Evolutionary conservation across 2,113 vertebrate genomes (phyloP).

Genomic region (Romanogobio albipinnatus): DNA sequence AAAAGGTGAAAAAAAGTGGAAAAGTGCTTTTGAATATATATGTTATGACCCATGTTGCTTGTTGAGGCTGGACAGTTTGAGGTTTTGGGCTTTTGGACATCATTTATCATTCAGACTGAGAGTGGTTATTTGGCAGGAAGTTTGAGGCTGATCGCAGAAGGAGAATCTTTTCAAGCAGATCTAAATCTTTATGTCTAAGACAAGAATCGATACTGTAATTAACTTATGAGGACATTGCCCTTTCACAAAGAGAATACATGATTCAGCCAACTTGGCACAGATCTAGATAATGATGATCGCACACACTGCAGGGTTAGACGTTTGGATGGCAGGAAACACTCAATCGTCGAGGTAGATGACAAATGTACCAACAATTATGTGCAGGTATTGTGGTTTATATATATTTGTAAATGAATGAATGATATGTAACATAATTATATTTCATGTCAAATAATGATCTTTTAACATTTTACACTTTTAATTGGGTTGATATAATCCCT

Average conservation of each 20-base stretch:
- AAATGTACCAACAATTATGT: too few species aligned
- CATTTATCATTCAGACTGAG: slow-evolving; percentile 62
- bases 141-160: slow-evolving; percentile 58
- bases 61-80: slow-evolving; percentile 53
- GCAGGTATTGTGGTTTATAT: too few species aligned
- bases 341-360: too few species aligned
- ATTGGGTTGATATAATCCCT: too few species aligned
- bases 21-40: background rate
- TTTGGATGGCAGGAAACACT: background rate
- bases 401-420: too few species aligned
- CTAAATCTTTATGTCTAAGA: slow-evolving; percentile 27
- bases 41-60: slow-evolving; percentile 52
- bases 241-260: slow-evolving; percentile 24
- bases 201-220: slow-evolving; percentile 61
- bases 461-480: too few species aligned
- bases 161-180: slow-evolving; percentile 43
- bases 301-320: background rate
- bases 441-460: too few species aligned
- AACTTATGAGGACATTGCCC: slow-evolving; percentile 54
- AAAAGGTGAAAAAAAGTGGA: background rate
- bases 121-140: slow-evolving; percentile 74
- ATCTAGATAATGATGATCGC: slow-evolving; percentile 31
- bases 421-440: too few species aligned
- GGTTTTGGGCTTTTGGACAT: slow-evolving; percentile 47
- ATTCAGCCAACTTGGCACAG: slow-evolving; percentile 26